Conservation (phyloP, 1,140 invertebrate genomes). For the Cephus cinctus region DNA sequence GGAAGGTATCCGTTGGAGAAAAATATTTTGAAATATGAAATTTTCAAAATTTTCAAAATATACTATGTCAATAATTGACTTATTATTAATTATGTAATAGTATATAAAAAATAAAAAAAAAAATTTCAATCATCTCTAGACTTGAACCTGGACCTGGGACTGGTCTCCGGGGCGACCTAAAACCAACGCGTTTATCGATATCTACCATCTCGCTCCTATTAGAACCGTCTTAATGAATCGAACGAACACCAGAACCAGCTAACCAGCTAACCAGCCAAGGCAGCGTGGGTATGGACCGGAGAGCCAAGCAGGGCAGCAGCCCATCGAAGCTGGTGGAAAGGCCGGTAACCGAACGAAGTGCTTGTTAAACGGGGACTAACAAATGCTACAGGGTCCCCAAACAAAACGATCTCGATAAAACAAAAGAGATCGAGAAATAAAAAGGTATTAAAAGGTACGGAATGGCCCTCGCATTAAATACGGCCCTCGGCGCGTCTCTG, state of each 20-base stretch:
- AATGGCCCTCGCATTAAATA: no score
- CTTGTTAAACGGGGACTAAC: slow-evolving; percentile 17
- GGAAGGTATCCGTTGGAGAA: no score
- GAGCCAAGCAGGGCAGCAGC: not conserved
- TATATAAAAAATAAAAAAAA: no score
- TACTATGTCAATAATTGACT: no score
- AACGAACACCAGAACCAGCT: slow-evolving; percentile 3
- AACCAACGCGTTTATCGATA: slow-evolving; percentile 7
- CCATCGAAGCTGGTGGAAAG: slow-evolving; percentile 9
- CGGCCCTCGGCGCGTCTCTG: no score
- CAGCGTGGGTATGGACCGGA: slow-evolving; percentile 5
- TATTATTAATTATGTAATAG: no score
- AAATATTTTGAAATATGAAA: no score
- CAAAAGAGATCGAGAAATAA: slow-evolving; percentile 15
- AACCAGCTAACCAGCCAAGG: slow-evolving; percentile 11
- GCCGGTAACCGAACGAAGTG: not conserved
- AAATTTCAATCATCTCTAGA: no score
- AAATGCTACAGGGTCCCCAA: slow-evolving; percentile 8
- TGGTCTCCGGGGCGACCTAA: no score
- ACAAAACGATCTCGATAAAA: slow-evolving; percentile 14
- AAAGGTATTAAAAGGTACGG: slow-evolving; percentile 10
- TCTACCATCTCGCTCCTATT: slow-evolving; percentile 15
- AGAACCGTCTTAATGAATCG: slow-evolving; percentile 20
- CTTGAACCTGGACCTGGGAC: no score
- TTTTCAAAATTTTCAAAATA: no score